Conservation (phyloP, 2,888 invertebrate genomes). For the Sycophila texana region DNA sequence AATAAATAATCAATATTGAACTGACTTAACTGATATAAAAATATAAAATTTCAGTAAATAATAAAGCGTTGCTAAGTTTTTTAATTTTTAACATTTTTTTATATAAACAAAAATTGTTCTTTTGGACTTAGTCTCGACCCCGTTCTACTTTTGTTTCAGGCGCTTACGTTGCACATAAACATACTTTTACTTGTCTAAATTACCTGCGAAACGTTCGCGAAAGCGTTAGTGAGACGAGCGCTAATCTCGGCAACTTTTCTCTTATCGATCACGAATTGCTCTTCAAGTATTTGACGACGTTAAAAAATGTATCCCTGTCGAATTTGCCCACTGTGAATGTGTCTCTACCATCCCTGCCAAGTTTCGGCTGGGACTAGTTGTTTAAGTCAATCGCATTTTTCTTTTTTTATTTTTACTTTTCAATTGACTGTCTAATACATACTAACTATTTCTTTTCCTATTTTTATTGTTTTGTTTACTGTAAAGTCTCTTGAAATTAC, state of each 20-base stretch:
- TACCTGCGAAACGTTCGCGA: conserved; percentile 69
- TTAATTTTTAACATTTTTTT: not conserved
- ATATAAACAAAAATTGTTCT: conserved; percentile 15
- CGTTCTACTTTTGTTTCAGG: conserved; percentile 74
- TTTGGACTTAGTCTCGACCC: conserved; percentile 39
- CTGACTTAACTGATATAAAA: no score
- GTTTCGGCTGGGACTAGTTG: conserved; percentile 65
- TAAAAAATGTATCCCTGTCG: conserved; percentile 66
- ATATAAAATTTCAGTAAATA: no score
- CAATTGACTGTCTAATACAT: conserved; percentile 26
- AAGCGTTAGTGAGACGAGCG: conserved; percentile 68
- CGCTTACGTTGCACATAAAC: conserved; percentile 71
- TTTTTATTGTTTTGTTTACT: conserved; percentile 35
- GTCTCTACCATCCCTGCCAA: conserved; percentile 66
- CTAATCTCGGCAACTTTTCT: conserved; percentile 65
- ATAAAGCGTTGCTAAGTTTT: not conserved
- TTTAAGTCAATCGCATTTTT: conserved; percentile 28
- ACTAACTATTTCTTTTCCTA: conserved; percentile 50
- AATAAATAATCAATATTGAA: no score
- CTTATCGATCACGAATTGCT: conserved; percentile 66
- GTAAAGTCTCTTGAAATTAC: conserved; percentile 5
- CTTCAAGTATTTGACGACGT: conserved; percentile 65
- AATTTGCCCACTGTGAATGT: conserved; percentile 67
- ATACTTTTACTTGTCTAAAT: conserved; percentile 71
- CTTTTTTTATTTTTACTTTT: conserved; percentile 12